Evolutionary conservation across 2,797 vertebrate species (phyloP), one percentile per base, ranked within the genome.

Genomic region (Lerista edwardsae): DNA sequence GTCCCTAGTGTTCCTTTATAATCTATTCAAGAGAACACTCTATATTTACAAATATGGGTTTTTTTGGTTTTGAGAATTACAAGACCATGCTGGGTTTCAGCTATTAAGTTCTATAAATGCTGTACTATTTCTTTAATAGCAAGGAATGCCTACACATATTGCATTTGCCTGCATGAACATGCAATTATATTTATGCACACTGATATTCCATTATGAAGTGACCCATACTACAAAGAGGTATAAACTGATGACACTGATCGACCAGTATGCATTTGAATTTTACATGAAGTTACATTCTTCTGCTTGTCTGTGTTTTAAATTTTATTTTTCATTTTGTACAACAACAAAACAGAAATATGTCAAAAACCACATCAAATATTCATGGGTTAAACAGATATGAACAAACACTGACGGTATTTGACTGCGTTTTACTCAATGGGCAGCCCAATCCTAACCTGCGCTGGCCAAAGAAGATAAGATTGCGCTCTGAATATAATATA

Each of bases 121-220:
- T 36, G 67, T 69, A 84, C 76, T 65, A 84, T 91, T 89, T 84
- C 76, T 87, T 6, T 93, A 92, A 92, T 81, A 90, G 90, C 80
- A 91, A 85, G 84, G 87, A 79, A 83, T 89, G 81, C 77, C 85
- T 77, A 92, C 90, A 91, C 79, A 82, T 31, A 81, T 75, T 87
- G 79, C 91, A 91, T 85, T 83, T 74, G 83, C 36, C 85, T 91
- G 84, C 72, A 10, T 44, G 82, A 93, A 76, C 44, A 90, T 90
- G 85, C 73, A 71, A 82, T 91, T 88, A 88, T 89, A 87, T 34
- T 90, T 25, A 74, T 74, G 41, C 72, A 51, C 72, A 10, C 41
- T 73, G 72, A 1, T 19, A 21, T 74, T 83, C 65, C 86, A 86
- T 91, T 84, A 82, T 12, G 86, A 82, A 90, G 81, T 59, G 64